Evolutionary conservation across 2,888 invertebrate species (phyloP), one percentile per base, ranked within the genome.

Genomic region (Lobophora halterata): DNA sequence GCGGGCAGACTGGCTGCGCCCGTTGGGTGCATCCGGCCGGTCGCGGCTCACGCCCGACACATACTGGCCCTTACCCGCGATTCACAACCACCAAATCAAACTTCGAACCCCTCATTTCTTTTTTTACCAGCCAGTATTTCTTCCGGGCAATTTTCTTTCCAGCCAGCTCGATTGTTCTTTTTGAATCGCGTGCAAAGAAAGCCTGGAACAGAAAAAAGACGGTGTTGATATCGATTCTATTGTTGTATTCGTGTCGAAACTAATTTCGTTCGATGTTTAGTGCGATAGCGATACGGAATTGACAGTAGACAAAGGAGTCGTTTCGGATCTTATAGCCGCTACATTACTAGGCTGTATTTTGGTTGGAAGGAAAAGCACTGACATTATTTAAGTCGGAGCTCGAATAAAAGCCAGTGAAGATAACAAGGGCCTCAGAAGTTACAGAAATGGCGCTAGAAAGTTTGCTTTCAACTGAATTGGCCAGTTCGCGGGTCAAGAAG

Each of bases 21-120:
- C 88, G 93, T 92, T 78, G 93, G 92, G 92, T 93, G 93, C 93
- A 93, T 93, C 89, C 91, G 92, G 83, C 78, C 74, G 67, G 68
- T 49, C 58, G 58, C 72, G 70, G 56, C 73, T 71, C 67, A 79
- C 62, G 63, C 70, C 62, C 64, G 72, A 67, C 75, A 71, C 81
- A 78, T 78, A 73, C 67, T 71, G 71, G 71, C 66, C 42, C 23
- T 47, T 55, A 55, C 49, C 53, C 57, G 42, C 46, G 50, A 41
- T 44, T 46, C 31, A 35, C 46, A 35, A 35, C 30, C 3, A 12
- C 23, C 24, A 11, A 11, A 20, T 63, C 59, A 50, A 65, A 65
- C 25, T 52, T 58, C 52, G 52, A 65, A 61, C 60, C 39, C 57
- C 52, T 50, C 68, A 67, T 71, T 61, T 61, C 58, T 37, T 46